These are phyloP conservation scores for Azorinus chamasolen DNA, from an alignment of 2,888 invertebrate species.

Conservation along the genomic window DNA sequence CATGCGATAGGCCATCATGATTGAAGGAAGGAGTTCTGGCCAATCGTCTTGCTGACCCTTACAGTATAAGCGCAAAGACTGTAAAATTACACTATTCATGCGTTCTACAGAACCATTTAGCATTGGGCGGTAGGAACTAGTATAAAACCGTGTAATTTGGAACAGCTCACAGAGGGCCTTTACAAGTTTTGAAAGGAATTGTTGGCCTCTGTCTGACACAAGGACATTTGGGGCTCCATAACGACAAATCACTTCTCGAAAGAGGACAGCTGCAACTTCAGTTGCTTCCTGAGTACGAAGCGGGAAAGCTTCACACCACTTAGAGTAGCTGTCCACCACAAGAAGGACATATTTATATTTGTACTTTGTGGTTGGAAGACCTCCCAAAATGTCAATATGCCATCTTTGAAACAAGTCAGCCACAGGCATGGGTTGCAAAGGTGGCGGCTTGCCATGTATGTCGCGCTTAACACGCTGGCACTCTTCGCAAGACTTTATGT, in stretches of 20 bases:
- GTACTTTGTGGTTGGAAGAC: conserved; percentile 14
- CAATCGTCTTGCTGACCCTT: conserved; percentile 51
- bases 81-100: conserved; percentile 55
- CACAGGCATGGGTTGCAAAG: no score
- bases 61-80: conserved; percentile 51
- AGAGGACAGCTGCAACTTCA: conserved; percentile 48
- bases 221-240: conserved; percentile 39
- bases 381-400: no score
- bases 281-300: conserved; percentile 27
- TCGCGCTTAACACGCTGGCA: conserved; percentile 51
- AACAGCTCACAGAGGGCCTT: conserved; percentile 41
- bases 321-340: conserved; percentile 54
- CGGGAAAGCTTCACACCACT: conserved; percentile 51
- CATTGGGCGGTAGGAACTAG: conserved; percentile 57
- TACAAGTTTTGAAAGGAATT: conserved; percentile 50
- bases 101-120: conserved; percentile 53
- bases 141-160: conserved; percentile 33
- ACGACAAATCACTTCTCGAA: conserved; percentile 32
- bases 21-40: conserved; percentile 44
- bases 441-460: conserved; percentile 16
- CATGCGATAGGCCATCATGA: conserved; percentile 59
- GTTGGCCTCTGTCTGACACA: conserved; percentile 38
- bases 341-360: conserved; percentile 55
- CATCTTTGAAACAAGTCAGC: no score
- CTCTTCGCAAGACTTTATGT: conserved; percentile 44